phyloP scores from a whole-genome alignment of 2,113 vertebrate genomes.

The Hydropotes inermis region DNA sequence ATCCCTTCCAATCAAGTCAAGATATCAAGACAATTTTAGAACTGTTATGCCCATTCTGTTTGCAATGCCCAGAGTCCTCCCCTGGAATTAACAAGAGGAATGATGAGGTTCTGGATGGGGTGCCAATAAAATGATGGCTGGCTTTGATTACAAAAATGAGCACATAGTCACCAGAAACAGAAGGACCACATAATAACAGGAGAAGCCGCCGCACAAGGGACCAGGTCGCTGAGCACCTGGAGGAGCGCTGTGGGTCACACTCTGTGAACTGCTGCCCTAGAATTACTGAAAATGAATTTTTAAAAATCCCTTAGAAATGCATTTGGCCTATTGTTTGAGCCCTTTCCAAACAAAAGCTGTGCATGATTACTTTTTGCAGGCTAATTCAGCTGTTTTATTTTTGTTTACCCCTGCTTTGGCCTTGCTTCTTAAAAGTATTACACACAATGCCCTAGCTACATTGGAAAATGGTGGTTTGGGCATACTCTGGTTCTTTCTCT shows the following conservation, averaged over 20 bases:
- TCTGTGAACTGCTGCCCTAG: not conserved
- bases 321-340: not conserved
- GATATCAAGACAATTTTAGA: not conserved
- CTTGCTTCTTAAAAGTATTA: not conserved
- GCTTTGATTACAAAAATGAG: constrained; percentile 17
- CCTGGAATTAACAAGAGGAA: not conserved
- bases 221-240: not conserved
- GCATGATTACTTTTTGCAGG: not conserved
- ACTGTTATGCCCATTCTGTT: not conserved
- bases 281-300: not conserved
- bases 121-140: not conserved
- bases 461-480: not conserved
- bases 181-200: not conserved
- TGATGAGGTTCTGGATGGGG: not conserved
- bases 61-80: not conserved
- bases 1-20: not conserved
- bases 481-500: not conserved
- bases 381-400: not conserved
- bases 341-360: not conserved
- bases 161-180: not conserved
- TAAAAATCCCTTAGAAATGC: not conserved
- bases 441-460: not conserved
- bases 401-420: not conserved
- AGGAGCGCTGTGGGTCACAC: not conserved
- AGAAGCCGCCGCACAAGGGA: not conserved